Percentiles rank a stretch among this genome's conserved stretches.
Conservation (phyloP, 2,888 invertebrate genomes). For the Ernsta delagoae region DNA sequence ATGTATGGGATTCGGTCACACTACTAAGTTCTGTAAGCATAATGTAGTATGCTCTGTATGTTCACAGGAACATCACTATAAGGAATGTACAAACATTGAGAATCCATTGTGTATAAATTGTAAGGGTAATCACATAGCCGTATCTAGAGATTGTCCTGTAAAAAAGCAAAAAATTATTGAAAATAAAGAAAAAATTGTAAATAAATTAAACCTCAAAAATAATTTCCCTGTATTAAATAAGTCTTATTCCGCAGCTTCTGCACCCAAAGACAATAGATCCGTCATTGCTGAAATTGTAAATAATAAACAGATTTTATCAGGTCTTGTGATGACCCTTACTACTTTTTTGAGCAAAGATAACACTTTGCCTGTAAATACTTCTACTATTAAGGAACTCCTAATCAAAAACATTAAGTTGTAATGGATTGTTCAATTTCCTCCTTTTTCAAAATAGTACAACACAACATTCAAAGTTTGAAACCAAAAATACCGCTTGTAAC, state of each 20-base stretch:
- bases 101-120: neutral
- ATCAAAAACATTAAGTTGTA: neutral
- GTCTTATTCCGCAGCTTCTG: neutral
- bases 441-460: neutral
- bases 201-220: neutral
- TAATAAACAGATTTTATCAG: neutral
- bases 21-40: neutral
- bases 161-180: slow-evolving; percentile 5
- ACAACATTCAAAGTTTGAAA: slow-evolving; percentile 1
- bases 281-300: neutral
- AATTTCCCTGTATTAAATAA: neutral
- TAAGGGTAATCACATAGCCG: neutral
- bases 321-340: slow-evolving; percentile 2
- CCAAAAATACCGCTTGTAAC: neutral
- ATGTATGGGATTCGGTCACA: slow-evolving; percentile 2
- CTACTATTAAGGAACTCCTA: neutral
- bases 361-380: neutral
- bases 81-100: neutral
- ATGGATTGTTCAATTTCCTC: neutral
- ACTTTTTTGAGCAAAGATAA: neutral
- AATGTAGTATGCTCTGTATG: neutral
- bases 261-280: neutral
- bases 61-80: neutral
- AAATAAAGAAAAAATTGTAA: slow-evolving; percentile 6
- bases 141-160: neutral